phyloP scores from a whole-genome alignment of 2,888 invertebrate genomes.

The Agapostemon virescens region DNA sequence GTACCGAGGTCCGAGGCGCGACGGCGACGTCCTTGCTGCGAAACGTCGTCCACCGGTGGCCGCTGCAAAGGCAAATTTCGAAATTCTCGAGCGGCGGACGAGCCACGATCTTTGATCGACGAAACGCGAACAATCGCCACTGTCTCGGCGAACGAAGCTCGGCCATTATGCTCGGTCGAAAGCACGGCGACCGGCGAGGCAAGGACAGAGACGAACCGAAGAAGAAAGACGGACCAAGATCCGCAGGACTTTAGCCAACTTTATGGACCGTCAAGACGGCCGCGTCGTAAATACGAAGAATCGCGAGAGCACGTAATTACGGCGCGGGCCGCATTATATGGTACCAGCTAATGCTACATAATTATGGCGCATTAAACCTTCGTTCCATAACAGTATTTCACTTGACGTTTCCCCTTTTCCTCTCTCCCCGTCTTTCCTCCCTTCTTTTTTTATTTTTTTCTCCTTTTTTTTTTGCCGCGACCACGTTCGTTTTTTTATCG shows the following conservation, averaged over 20 bases:
- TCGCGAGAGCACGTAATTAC: constrained; percentile 48
- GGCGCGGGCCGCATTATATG: constrained; percentile 34
- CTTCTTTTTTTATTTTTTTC: not conserved
- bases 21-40: too few species aligned
- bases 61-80: too few species aligned
- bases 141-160: not conserved
- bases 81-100: too few species aligned
- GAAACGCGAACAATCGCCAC: too few species aligned
- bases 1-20: too few species aligned
- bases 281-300: constrained; percentile 48
- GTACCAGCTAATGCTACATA: constrained; percentile 44
- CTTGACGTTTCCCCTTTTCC: too few species aligned
- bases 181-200: not conserved
- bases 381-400: constrained; percentile 54
- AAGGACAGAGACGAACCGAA: too few species aligned
- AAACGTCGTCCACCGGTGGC: too few species aligned
- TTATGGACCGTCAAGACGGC: constrained; percentile 27
- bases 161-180: not conserved
- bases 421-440: too few species aligned
- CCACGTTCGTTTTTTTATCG: constrained; percentile 35
- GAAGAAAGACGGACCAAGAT: not conserved
- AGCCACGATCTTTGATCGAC: too few species aligned
- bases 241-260: constrained; percentile 25
- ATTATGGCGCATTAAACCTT: constrained; percentile 57
- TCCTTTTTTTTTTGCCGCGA: not conserved